Evolutionary conservation across 2,888 invertebrate genomes (phyloP), one percentile per base, ranked within the genome.

Genomic region (Eupithecia abbreviata): DNA sequence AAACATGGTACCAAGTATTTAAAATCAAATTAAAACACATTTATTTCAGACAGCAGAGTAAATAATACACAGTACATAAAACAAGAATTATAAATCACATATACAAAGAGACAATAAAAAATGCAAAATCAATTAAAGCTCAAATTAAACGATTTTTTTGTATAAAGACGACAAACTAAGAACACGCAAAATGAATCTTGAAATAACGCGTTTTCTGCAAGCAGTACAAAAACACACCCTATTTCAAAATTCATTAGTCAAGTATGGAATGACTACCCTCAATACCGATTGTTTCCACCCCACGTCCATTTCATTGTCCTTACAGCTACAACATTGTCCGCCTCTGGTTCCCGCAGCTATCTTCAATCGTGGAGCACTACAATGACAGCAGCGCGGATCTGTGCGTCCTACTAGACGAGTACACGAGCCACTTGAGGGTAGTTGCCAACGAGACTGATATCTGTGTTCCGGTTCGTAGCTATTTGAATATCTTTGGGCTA

Each of bases 261-360:
- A 51, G 15, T 51, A 51, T 51, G 15, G 15, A 51, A 51, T 6
- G n/a, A 9, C n/a, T 58, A n/a, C 3, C n/a, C 7, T 7, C 55
- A n/a, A n/a, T 55, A 55, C 55, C n/a, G 18, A 67, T 58, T 65
- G 41, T 47, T 3, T 71, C 12, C 62, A 62, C 62, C 58, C 10
- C 30, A 66, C 6, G 66, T 41, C 42, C 15, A 15, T 42, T 66
- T 42, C 15, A 15, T 42, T 66, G 42, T 66, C 9, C 72, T 74
- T 18, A 15, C 79, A 91, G 90, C 77, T 88, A 88, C 80, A 90
- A 90, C 73, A 85, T 87, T 6, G 70, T 88, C 45, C 85, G 88
- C 3, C 81, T 91, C 0, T 91, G 91, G 91, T 91, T 86, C 74
- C 90, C 91, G n/a, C 91, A 91, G 83, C 81, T 91, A 73, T 90